Conservation (phyloP, 2,113 vertebrate species). For the Psittacula cyanocephala region DNA sequence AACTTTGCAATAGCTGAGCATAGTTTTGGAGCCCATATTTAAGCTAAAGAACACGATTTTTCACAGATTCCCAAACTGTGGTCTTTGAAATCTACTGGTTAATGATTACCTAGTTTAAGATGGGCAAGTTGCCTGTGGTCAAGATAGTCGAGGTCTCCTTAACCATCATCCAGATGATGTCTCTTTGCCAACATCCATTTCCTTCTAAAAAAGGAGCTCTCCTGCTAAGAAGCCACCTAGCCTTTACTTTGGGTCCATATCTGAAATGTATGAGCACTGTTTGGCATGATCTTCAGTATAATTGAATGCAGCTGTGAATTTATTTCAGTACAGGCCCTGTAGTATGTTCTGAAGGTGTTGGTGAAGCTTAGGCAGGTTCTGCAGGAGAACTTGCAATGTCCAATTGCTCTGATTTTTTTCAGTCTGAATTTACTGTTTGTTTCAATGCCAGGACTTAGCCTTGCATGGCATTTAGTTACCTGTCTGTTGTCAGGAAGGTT, state of each 20-base stretch:
- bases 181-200: accelerated
- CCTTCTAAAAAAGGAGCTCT: accelerated
- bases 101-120: not conserved
- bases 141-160: not conserved
- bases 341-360: not conserved
- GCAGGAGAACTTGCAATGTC: not conserved
- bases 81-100: not conserved
- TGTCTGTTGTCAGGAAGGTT: not conserved
- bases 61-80: not conserved
- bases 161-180: not conserved
- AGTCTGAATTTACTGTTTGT: not conserved
- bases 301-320: not conserved
- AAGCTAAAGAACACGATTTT: not conserved
- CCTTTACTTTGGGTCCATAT: not conserved
- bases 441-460: not conserved
- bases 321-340: not conserved
- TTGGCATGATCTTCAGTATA: not conserved
- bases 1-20: not conserved
- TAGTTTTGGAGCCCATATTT: not conserved
- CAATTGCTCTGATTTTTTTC: not conserved
- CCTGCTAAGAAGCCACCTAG: not conserved
- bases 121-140: not conserved
- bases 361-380: not conserved
- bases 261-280: not conserved
- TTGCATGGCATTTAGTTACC: not conserved